These are phyloP conservation scores for Elephantulus edwardii DNA, from an alignment of 2,113 vertebrate species.

Conservation along the genomic window DNA sequence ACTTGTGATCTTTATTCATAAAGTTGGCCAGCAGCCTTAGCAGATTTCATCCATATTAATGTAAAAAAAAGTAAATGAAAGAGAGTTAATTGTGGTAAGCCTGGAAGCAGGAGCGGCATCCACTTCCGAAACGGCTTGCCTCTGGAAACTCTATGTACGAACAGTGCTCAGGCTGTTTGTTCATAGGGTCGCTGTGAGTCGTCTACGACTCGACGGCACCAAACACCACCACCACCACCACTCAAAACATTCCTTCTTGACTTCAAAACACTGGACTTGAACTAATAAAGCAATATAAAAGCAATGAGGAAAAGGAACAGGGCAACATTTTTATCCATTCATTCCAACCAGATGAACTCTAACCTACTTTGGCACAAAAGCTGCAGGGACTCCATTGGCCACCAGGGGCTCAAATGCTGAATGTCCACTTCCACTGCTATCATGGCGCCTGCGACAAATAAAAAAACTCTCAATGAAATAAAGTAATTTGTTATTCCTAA, in stretches of 20 bases:
- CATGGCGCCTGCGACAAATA: slow-evolving; percentile 86
- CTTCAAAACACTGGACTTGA: neutral
- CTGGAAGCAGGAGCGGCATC: no score
- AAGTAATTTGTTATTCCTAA: neutral
- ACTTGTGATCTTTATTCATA: neutral
- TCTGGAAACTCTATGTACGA: no score
- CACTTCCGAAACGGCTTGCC: no score
- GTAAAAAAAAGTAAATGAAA: slow-evolving; percentile 12
- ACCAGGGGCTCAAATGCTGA: slow-evolving; percentile 91
- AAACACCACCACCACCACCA: no score
- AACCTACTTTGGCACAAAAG: slow-evolving; percentile 94
- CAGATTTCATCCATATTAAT: neutral
- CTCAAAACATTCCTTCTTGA: neutral
- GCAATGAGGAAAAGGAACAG: neutral
- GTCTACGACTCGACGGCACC: no score
- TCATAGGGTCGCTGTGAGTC: no score
- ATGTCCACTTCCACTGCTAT: slow-evolving; percentile 91
- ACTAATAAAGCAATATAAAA: slow-evolving; percentile 7
- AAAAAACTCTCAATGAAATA: slow-evolving; percentile 21
- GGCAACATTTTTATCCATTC: neutral
- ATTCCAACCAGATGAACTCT: rapidly evolving
- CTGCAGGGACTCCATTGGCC: slow-evolving; percentile 90
- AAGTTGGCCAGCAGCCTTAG: neutral
- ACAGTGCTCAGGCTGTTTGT: no score
- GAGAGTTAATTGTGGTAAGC: neutral